Evolutionary conservation across 2,113 vertebrate species (phyloP), one percentile per base, ranked within the genome.

Genomic region (Beaufortia kweichowensis): DNA sequence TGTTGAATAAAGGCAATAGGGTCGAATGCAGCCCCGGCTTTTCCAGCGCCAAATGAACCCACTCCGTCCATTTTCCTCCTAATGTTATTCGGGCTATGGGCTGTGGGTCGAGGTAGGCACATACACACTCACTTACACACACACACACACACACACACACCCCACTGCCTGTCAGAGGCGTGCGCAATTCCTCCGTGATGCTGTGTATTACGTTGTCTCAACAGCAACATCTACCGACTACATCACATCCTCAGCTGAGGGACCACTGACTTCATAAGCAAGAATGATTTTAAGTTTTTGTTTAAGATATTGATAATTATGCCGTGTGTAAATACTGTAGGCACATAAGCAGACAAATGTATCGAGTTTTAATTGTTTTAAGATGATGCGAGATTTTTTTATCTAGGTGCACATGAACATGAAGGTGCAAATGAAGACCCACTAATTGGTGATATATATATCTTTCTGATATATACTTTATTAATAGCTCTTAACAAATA

Each of bases 31-130:
- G 93, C 88, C 82, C 96, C 96, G 50, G 94, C 89, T 79, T 94
- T 91, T 71, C 96, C 96, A 70, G 95, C 96, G 87, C 96, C 96
- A 78, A 96, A 98, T 77, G 96, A 96, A 82, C 92, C 91, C 83
- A 92, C 92, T 87, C 94, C 95, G 89, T 98, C 96, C 96, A 98
- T 98, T 91, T 92, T 88, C 35, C 67, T 82, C 74, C 29, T 66
- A 65, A 75, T 69, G 84, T 67, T 80, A 88, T 86, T 84, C 48
- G 78, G 83, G 88, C 84, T 90, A 84, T 84, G 72, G 75, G 68
- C 80, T 74, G 65, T 71, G 80, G 74, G 61, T 77, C 60, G 84
- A 84, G 80, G 85, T 82, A 82, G 82, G 80, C 82, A 83, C 83
- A 61, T 74, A 68, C 76, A 28, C 33, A 33, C 59, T 24, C 55